phyloP scores from a whole-genome alignment of 2,888 invertebrate genomes.

The Agriopis aurantiaria region DNA sequence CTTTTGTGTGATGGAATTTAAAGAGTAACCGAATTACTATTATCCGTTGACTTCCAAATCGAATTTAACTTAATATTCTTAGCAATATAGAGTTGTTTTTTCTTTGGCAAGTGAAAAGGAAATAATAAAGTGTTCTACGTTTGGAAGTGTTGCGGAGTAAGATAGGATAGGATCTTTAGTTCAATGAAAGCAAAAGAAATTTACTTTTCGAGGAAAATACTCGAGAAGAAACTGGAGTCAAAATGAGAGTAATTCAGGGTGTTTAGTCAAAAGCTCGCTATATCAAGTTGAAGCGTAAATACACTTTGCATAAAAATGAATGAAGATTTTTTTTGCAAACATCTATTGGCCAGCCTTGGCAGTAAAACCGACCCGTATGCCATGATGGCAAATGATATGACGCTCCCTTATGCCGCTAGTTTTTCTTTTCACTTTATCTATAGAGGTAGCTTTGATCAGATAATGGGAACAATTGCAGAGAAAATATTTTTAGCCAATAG shows the following conservation, averaged over 20 bases:
- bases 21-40: slow-evolving; percentile 26
- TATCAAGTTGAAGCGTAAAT: neutral
- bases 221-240: slow-evolving; percentile 11
- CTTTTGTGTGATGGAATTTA: slow-evolving; percentile 21
- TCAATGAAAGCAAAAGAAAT: slow-evolving; percentile 34
- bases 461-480: too few species aligned
- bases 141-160: slow-evolving; percentile 30
- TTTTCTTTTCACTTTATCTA: too few species aligned
- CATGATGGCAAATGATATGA: too few species aligned
- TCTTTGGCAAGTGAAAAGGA: slow-evolving; percentile 20
- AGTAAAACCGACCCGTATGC: too few species aligned
- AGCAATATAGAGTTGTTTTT: slow-evolving; percentile 16
- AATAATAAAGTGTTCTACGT: slow-evolving; percentile 34
- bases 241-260: slow-evolving; percentile 18
- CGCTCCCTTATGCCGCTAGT: too few species aligned
- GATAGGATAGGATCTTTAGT: slow-evolving; percentile 33
- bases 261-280: slow-evolving; percentile 4
- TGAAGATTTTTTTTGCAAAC: neutral
- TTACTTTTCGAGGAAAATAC: slow-evolving; percentile 28
- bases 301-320: slow-evolving; percentile 9
- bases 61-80: slow-evolving; percentile 19
- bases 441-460: too few species aligned
- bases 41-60: neutral
- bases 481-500: too few species aligned
- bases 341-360: too few species aligned